These are phyloP conservation scores for Listrodromus nycthemerus DNA, from an alignment of 2,888 invertebrate genomes.

Conservation along the genomic window DNA sequence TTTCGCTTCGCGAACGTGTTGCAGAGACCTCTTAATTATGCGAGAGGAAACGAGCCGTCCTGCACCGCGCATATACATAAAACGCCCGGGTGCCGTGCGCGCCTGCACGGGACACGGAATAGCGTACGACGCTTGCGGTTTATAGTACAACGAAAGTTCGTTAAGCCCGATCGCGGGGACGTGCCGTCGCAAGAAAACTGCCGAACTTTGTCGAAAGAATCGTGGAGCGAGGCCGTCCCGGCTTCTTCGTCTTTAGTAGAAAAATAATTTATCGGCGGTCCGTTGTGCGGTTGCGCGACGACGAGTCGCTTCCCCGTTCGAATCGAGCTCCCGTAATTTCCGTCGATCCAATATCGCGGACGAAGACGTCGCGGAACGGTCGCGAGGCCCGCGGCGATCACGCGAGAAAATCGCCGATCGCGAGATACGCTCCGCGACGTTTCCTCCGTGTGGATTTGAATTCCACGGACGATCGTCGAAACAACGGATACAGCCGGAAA, in stretches of 20 bases:
- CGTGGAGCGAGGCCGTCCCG: slow-evolving; percentile 23
- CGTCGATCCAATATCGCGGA: slow-evolving; percentile 10
- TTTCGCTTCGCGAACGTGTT: slow-evolving; percentile 53
- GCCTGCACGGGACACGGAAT: slow-evolving; percentile 66
- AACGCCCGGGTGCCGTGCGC: slow-evolving; percentile 8
- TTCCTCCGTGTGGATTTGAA: slow-evolving; percentile 48
- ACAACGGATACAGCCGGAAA: slow-evolving; percentile 48
- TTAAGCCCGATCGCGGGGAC: slow-evolving; percentile 44
- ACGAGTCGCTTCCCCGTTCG: slow-evolving; percentile 32
- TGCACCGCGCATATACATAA: slow-evolving; percentile 21
- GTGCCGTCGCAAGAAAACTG: slow-evolving; percentile 35
- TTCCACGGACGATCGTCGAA: slow-evolving; percentile 59
- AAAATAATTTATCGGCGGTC: slow-evolving; percentile 37
- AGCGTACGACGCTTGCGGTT: slow-evolving; percentile 62
- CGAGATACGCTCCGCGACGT: not conserved
- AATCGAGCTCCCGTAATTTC: slow-evolving; percentile 18
- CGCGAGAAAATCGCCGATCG: slow-evolving; percentile 5
- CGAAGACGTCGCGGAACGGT: slow-evolving; percentile 43
- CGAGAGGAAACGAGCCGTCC: slow-evolving; percentile 56
- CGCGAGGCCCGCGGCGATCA: slow-evolving; percentile 21
- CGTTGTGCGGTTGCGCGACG: not conserved
- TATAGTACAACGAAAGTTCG: slow-evolving; percentile 64
- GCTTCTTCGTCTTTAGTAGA: not conserved
- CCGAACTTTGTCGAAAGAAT: slow-evolving; percentile 59
- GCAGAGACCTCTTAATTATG: slow-evolving; percentile 68